Conservation (phyloP, 2,888 invertebrate genomes). For the Perizoma flavofasciatum region DNA sequence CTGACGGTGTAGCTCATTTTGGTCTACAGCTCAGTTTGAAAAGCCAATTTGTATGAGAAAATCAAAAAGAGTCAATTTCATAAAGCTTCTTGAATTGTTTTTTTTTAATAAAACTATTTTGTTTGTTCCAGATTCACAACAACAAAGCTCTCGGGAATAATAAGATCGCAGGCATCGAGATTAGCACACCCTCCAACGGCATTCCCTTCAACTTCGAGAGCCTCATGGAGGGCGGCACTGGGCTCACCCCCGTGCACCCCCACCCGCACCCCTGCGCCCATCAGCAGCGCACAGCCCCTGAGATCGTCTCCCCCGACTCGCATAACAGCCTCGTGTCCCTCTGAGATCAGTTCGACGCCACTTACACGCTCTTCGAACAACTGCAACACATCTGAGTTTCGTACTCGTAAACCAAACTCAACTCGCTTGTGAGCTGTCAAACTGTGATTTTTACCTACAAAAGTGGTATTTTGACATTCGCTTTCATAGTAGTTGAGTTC, state of each 20-base stretch:
- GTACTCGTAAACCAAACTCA: no score
- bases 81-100: no score
- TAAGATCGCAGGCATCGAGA: conserved; percentile 91
- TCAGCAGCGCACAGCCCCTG: conserved; percentile 89
- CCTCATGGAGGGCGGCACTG: conserved; percentile 96
- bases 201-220: conserved; percentile 96
- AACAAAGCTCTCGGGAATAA: conserved; percentile 76
- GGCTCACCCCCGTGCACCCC: conserved; percentile 91
- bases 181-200: conserved; percentile 94
- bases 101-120: background rate
- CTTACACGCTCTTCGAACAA: conserved; percentile 46
- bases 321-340: conserved; percentile 92
- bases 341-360: conserved; percentile 77
- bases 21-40: no score
- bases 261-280: conserved; percentile 89
- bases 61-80: background rate
- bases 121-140: conserved; percentile 70
- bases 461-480: no score
- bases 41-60: no score
- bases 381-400: conserved; percentile 11
- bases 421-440: no score
- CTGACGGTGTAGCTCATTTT: no score
- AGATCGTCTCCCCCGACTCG: conserved; percentile 89
- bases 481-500: no score
- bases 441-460: no score